A percentile compares a stretch with the other conserved stretches of the same genome.
phyloP scores from a whole-genome alignment of 2,797 vertebrate species.

The Lagocephalus sceleratus region DNA sequence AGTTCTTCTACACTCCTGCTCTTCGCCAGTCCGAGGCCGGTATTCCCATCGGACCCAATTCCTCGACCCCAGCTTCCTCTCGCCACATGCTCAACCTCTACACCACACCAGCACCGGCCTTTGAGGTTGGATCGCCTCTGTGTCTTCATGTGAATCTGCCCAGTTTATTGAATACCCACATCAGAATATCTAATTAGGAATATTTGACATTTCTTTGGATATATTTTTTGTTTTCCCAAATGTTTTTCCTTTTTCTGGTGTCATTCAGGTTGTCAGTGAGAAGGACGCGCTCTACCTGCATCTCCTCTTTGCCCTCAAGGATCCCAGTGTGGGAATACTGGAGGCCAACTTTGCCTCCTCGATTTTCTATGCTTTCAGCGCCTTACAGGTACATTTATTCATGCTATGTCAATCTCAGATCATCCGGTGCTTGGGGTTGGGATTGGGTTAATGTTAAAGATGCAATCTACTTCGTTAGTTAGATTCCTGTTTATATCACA shows the following conservation, averaged over 20 bases:
- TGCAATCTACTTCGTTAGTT: too few species aligned
- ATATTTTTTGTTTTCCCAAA: background rate
- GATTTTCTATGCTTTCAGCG: constrained; percentile 79
- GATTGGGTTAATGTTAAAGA: too few species aligned
- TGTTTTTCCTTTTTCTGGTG: background rate
- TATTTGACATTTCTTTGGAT: background rate
- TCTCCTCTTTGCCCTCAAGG: constrained; percentile 83
- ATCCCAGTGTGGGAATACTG: constrained; percentile 71
- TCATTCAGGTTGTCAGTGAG: constrained; percentile 61
- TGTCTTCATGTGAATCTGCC: background rate
- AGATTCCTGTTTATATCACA: background rate
- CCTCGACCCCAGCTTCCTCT: constrained; percentile 72
- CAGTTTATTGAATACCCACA: background rate
- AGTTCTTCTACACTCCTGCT: constrained; percentile 66
- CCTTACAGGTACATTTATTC: constrained; percentile 66
- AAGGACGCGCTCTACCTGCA: constrained; percentile 78
- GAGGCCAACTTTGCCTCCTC: constrained; percentile 82
- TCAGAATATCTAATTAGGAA: background rate
- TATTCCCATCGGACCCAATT: constrained; percentile 73
- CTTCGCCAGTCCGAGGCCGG: constrained; percentile 69
- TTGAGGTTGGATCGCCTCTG: constrained; percentile 43
- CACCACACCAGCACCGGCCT: constrained; percentile 67
- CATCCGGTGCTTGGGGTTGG: too few species aligned
- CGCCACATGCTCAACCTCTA: constrained; percentile 76
- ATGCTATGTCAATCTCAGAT: background rate